Evolutionary conservation across 1,140 invertebrate genomes (phyloP).

Genomic region (Plectrocnemia conspersa): DNA sequence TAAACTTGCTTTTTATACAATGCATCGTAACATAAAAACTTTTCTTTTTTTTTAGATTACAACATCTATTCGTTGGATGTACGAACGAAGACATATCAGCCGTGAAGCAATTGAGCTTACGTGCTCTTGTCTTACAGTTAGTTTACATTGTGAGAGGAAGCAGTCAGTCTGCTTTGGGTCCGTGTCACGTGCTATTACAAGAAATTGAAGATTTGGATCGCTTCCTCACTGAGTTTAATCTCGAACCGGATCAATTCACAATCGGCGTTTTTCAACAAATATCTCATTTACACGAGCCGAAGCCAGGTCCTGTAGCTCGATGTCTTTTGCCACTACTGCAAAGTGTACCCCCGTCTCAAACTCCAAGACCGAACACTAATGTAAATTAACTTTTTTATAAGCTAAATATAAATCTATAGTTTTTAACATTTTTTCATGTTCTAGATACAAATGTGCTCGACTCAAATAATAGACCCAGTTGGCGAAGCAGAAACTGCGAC

Average conservation of each 20-base stretch:
- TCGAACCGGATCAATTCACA: slow-evolving; percentile 73
- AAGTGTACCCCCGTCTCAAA: slow-evolving; percentile 54
- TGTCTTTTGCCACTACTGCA: slow-evolving; percentile 75
- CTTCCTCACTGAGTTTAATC: slow-evolving; percentile 41
- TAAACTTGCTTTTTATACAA: slow-evolving; percentile 13
- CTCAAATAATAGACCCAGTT: slow-evolving; percentile 78
- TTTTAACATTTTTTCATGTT: slow-evolving; percentile 17
- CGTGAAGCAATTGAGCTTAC: slow-evolving; percentile 78
- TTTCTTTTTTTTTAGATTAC: slow-evolving; percentile 53
- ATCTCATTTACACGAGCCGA: slow-evolving; percentile 72
- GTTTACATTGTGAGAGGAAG: slow-evolving; percentile 58
- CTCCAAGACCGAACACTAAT: slow-evolving; percentile 59
- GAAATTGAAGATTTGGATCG: slow-evolving; percentile 46
- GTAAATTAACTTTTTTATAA: slow-evolving; percentile 39
- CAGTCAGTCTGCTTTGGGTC: slow-evolving; percentile 40
- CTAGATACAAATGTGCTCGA: slow-evolving; percentile 71
- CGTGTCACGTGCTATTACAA: slow-evolving; percentile 44
- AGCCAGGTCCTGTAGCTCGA: slow-evolving; percentile 77
- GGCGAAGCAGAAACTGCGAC: slow-evolving; percentile 75
- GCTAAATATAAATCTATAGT: slow-evolving; percentile 13
- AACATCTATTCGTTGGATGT: slow-evolving; percentile 79
- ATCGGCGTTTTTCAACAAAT: slow-evolving; percentile 72
- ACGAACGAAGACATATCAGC: slow-evolving; percentile 67
- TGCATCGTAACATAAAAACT: slow-evolving; percentile 5
- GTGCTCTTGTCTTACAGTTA: slow-evolving; percentile 78